Conservation (phyloP, 2,113 vertebrate species). For the Apus apus region DNA sequence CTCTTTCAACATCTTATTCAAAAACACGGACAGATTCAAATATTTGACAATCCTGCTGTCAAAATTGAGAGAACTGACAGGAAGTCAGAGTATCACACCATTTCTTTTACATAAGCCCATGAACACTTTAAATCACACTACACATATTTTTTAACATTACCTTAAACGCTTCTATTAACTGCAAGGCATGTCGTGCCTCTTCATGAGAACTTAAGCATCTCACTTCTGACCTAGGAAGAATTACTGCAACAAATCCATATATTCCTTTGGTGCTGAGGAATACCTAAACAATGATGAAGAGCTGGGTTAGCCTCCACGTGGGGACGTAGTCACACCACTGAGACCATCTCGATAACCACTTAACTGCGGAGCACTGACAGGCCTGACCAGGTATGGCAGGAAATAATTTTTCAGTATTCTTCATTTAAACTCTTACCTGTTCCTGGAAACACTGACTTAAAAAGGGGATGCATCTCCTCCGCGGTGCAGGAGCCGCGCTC, state of each 20-base stretch:
- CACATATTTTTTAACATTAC: not conserved
- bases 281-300: not conserved
- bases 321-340: no score
- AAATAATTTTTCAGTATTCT: rapidly evolving
- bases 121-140: not conserved
- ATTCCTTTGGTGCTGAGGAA: rapidly evolving
- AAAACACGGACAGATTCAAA: not conserved
- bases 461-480: not conserved
- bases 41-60: not conserved
- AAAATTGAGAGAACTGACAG: not conserved
- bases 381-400: not conserved
- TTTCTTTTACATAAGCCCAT: not conserved
- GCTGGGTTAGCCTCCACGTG: rapidly evolving
- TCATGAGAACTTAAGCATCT: not conserved
- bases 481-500: rapidly evolving
- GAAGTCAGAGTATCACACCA: not conserved
- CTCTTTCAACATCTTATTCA: not conserved
- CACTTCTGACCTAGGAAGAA: not conserved
- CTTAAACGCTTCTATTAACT: not conserved
- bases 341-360: rapidly evolving
- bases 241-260: rapidly evolving
- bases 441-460: not conserved
- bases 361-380: not conserved
- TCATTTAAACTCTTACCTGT: rapidly evolving
- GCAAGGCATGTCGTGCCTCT: not conserved